Evolutionary conservation across 2,888 invertebrate species (phyloP).

Genomic region (Epistrophe grossulariae): DNA sequence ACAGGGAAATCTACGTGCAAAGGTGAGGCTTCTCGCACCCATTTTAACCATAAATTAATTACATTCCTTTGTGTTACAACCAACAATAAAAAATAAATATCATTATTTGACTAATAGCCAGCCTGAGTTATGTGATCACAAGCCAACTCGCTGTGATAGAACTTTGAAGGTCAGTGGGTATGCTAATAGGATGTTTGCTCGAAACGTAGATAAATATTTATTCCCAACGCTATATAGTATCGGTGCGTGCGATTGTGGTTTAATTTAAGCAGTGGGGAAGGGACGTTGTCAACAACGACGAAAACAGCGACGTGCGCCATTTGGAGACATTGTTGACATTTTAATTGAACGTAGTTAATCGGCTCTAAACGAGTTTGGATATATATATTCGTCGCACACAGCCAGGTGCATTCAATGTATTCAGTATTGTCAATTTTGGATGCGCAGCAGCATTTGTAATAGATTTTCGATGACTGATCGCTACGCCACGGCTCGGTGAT

Average conservation of each 20-base stretch:
- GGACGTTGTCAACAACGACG: constrained; percentile 77
- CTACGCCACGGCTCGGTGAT: constrained; percentile 38
- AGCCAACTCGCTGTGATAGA: constrained; percentile 52
- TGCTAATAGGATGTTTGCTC: constrained; percentile 64
- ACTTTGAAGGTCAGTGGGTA: constrained; percentile 71
- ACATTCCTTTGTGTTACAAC: constrained; percentile 56
- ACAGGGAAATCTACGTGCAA: constrained; percentile 81
- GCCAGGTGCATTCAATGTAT: constrained; percentile 61
- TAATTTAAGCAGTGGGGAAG: constrained; percentile 28
- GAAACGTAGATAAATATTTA: constrained; percentile 49
- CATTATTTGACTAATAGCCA: constrained; percentile 38
- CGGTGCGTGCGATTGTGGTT: constrained; percentile 64
- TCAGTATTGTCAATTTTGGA: constrained; percentile 48
- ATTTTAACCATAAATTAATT: constrained; percentile 21
- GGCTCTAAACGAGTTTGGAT: constrained; percentile 54
- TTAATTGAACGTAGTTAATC: constrained; percentile 70
- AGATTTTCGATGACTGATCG: constrained; percentile 34
- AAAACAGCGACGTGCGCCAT: constrained; percentile 71
- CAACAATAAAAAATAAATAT: constrained; percentile 22
- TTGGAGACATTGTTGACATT: constrained; percentile 71
- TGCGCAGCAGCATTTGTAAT: constrained; percentile 50
- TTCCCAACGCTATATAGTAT: constrained; percentile 12
- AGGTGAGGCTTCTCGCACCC: constrained; percentile 82
- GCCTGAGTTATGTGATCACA: constrained; percentile 59
- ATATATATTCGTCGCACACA: constrained; percentile 37